phyloP scores from a whole-genome alignment of 2,888 invertebrate species.

The Tenthredo amoena region DNA sequence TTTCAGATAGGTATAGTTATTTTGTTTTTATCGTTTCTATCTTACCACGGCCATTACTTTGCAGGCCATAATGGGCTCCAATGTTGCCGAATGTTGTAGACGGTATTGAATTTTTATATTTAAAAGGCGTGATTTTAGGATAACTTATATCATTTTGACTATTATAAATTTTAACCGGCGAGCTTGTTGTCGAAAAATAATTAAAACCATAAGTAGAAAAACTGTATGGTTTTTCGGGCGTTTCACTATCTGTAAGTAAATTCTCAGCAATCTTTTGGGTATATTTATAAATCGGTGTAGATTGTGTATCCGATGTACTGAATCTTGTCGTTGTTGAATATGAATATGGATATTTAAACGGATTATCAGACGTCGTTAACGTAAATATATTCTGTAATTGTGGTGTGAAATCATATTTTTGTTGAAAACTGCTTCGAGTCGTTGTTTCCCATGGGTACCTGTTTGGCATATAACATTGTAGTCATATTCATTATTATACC shows the following conservation, averaged over 20 bases:
- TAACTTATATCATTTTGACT: constrained; percentile 70
- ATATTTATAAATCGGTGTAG: constrained; percentile 53
- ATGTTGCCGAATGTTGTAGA: constrained; percentile 66
- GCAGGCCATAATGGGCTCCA: constrained; percentile 69
- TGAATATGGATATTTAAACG: constrained; percentile 53
- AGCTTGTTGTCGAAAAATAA: constrained; percentile 61
- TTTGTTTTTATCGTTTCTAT: constrained; percentile 54
- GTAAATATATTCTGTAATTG: constrained; percentile 62
- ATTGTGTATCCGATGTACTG: constrained; percentile 55
- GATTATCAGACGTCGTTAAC: constrained; percentile 61
- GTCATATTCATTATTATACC: constrained; percentile 18
- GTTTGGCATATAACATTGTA: constrained; percentile 61
- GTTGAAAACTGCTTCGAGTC: constrained; percentile 71
- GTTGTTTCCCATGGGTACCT: constrained; percentile 75
- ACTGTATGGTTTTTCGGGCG: constrained; percentile 27
- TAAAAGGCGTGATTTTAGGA: constrained; percentile 72
- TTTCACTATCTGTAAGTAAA: constrained; percentile 65
- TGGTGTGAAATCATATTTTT: constrained; percentile 68
- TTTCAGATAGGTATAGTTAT: constrained; percentile 46
- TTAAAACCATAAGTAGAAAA: constrained; percentile 34
- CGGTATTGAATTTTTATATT: constrained; percentile 70
- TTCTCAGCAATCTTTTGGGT: constrained; percentile 68
- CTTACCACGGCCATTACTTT: constrained; percentile 75
- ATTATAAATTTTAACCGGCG: constrained; percentile 65
- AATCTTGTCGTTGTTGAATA: constrained; percentile 39